phyloP scores from a whole-genome alignment of 2,797 vertebrate genomes.

The Artibeus lituratus region DNA sequence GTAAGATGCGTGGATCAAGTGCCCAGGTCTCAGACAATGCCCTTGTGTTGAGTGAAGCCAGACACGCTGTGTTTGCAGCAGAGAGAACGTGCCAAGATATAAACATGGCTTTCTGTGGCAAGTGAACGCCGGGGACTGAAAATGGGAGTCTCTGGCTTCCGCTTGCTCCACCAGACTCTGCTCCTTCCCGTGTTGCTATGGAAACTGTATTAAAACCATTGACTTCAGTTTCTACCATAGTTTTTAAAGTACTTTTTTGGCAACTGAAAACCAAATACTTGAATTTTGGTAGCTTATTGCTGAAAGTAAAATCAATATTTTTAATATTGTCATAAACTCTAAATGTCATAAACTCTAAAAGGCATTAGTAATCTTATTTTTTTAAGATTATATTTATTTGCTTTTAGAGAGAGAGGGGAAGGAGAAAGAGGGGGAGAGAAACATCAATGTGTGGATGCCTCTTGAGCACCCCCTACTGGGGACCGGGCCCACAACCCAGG shows the following conservation, averaged over 20 bases:
- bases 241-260: conserved; percentile 47
- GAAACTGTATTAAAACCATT: conserved; percentile 39
- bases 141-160: conserved; percentile 35
- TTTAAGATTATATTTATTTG: no score
- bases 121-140: conserved; percentile 41
- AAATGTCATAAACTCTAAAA: conserved; percentile 1
- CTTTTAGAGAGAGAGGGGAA: no score
- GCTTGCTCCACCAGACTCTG: background rate
- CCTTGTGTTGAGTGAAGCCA: background rate
- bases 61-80: background rate
- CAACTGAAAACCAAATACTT: conserved; percentile 48
- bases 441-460: no score
- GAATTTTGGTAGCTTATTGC: conserved; percentile 1
- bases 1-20: background rate
- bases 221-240: conserved; percentile 22
- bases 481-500: no score
- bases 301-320: conserved; percentile 43
- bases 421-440: no score
- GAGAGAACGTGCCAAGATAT: background rate
- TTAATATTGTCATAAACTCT: background rate
- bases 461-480: no score
- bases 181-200: conserved; percentile 32
- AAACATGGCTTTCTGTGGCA: conserved; percentile 10
- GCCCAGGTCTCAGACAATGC: background rate
- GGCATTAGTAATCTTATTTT: conserved; percentile 40